These are phyloP conservation scores for Xanthia togata DNA, from an alignment of 2,888 invertebrate species.

Conservation along the genomic window DNA sequence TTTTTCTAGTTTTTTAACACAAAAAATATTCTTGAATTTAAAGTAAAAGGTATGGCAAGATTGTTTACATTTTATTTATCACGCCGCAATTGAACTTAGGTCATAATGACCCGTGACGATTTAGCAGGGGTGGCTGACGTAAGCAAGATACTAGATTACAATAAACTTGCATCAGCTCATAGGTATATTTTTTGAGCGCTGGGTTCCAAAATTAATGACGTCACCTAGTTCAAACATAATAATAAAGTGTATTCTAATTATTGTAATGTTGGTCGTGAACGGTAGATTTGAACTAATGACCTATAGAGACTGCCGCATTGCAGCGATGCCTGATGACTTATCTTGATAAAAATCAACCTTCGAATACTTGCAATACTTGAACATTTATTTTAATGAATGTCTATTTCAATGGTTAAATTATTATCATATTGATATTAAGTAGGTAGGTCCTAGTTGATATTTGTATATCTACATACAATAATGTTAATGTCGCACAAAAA, in stretches of 20 bases:
- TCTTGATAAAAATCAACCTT: conserved; percentile 72
- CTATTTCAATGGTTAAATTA: conserved; percentile 53
- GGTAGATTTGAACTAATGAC: conserved; percentile 67
- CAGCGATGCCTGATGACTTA: conserved; percentile 68
- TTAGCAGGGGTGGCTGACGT: not conserved
- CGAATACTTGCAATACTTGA: conserved; percentile 65
- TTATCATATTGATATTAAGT: not conserved
- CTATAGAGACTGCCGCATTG: conserved; percentile 75
- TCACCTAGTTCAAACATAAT: conserved; percentile 13
- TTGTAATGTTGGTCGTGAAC: conserved; percentile 58
- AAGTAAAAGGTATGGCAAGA: not conserved
- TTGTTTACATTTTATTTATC: conserved; percentile 16
- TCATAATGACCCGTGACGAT: not conserved
- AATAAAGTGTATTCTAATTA: conserved; percentile 45
- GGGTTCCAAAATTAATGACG: not conserved
- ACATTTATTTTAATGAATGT: conserved; percentile 68
- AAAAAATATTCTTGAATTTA: not conserved
- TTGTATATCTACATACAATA: not conserved
- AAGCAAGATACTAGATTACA: not conserved
- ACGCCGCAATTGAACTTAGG: not conserved
- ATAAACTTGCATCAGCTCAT: not conserved
- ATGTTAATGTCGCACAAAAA: not conserved
- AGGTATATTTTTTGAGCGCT: not conserved
- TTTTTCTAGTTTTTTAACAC: not conserved
- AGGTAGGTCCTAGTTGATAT: conserved; percentile 1